Base-by-base conservation (phyloP, 2,888 invertebrate species). In the Epistrophe eligans region DNA sequence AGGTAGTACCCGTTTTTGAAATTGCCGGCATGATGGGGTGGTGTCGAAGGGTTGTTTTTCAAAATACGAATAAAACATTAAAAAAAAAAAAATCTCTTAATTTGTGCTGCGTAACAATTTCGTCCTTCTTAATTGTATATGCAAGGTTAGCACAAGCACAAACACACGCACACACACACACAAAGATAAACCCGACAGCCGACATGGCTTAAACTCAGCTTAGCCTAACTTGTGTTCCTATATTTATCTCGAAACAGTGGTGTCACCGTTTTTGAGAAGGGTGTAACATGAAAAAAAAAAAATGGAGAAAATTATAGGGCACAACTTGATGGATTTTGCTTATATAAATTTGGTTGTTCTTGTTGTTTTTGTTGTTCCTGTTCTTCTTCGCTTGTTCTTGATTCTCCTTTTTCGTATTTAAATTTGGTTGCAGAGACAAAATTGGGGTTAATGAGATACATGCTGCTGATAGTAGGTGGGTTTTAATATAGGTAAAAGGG, bases 371-470 rank as follows among this genome's bases (percentile, higher is more conserved):
- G 1, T 17, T 50, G 1, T 32, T 50, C 11, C 13, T 35, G 35
- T 35, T 17, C 10, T 32, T 67, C 13, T 32, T 48, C 17, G 19
- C 32, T 38, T 45, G 19, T 60, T 58, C 40, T 52, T 58, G 70
- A 66, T 50, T 67, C 67, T 38, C 19, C 13, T 67, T 79, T 79
- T 64, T 71, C 48, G 79, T 62, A 87, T 87, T 87, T 82, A 84
- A 87, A 82, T 87, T 79, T 74, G 71, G 64, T 70, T 73, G 76
- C 76, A 79, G 76, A 76, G 81, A 82, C 82, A 79, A 87, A 87
- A 87, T 87, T 87, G 74, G 87, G 84, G 87, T 87, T 87, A 87
- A 87, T 87, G 82, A 87, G 87, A 87, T 87, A 87, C 87, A 87
- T 58, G 71, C 71, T 58, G 71, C 58, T 52, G 72, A 76, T 81